Evolutionary conservation across 2,888 invertebrate species (phyloP).

Genomic region (Dasypogon diadema): DNA sequence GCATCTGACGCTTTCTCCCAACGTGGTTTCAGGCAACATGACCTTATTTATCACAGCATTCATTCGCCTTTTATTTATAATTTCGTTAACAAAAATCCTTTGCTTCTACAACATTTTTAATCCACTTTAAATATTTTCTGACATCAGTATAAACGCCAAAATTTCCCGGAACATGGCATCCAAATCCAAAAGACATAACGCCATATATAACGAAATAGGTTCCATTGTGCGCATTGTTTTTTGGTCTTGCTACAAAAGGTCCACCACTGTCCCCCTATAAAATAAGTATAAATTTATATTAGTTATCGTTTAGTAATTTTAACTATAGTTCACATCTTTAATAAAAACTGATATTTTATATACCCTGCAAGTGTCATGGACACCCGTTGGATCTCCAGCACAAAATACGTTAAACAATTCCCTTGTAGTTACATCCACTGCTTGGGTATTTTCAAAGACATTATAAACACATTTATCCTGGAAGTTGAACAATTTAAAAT

Average conservation of each 20-base stretch:
- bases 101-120: not conserved
- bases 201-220: not conserved
- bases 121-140: not conserved
- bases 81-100: not conserved
- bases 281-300: not conserved
- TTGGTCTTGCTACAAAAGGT: not conserved
- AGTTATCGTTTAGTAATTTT: too few relatives aligned
- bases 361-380: not conserved
- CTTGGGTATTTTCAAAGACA: not conserved
- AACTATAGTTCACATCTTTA: not conserved
- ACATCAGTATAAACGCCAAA: not conserved
- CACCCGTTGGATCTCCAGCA: not conserved
- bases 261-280: not conserved
- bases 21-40: too few relatives aligned
- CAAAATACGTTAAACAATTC: not conserved
- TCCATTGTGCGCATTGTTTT: not conserved
- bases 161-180: not conserved
- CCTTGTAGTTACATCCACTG: not conserved
- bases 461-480: not conserved
- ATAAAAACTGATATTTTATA: not conserved
- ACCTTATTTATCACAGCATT: too few relatives aligned
- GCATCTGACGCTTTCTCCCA: too few relatives aligned
- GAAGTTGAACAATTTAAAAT: too few relatives aligned
- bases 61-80: too few relatives aligned
- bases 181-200: not conserved